Evolutionary conservation across 64 coral and sea anemone species (phyloP).

Genomic region (Pocillopora damicornis): DNA sequence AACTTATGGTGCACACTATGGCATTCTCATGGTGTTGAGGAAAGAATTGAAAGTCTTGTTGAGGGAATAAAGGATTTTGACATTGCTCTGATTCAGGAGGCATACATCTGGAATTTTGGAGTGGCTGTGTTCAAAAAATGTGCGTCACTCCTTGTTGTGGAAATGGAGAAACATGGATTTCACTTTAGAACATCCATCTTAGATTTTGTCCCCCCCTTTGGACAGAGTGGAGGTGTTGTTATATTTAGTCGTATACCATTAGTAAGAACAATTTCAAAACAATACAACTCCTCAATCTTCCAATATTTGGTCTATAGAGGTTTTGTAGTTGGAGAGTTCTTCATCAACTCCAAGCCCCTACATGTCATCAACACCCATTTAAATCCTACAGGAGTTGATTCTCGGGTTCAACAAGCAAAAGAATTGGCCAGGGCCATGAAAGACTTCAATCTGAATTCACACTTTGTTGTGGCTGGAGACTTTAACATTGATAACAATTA

Average conservation of each 20-base stretch:
- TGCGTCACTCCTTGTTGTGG: slow-evolving; percentile 6
- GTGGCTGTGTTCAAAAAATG: slow-evolving; percentile 18
- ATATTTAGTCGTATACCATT: slow-evolving; percentile 50
- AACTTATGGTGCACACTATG: slow-evolving; percentile 47
- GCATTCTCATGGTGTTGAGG: not conserved
- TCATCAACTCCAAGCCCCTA: slow-evolving; percentile 34
- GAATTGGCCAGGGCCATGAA: slow-evolving; percentile 24
- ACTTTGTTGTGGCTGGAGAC: slow-evolving; percentile 74
- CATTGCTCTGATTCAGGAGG: slow-evolving; percentile 40
- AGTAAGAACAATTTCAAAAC: not conserved
- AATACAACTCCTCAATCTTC: not conserved
- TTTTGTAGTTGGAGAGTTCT: slow-evolving; percentile 51
- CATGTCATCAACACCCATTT: slow-evolving; percentile 72
- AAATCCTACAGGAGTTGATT: slow-evolving; percentile 42
- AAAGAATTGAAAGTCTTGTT: slow-evolving; percentile 23
- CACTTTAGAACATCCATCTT: slow-evolving; percentile 35
- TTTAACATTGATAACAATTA: slow-evolving; percentile 69
- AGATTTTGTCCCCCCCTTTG: slow-evolving; percentile 27
- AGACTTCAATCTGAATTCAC: slow-evolving; percentile 12
- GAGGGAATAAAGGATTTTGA: slow-evolving; percentile 41
- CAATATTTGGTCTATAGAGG: slow-evolving; percentile 26
- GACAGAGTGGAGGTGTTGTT: slow-evolving; percentile 27
- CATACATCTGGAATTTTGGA: slow-evolving; percentile 31
- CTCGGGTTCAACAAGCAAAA: slow-evolving; percentile 41
- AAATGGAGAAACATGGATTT: slow-evolving; percentile 42